phyloP scores from a whole-genome alignment of 2,888 invertebrate genomes.

The Drosophila stalkeri region DNA sequence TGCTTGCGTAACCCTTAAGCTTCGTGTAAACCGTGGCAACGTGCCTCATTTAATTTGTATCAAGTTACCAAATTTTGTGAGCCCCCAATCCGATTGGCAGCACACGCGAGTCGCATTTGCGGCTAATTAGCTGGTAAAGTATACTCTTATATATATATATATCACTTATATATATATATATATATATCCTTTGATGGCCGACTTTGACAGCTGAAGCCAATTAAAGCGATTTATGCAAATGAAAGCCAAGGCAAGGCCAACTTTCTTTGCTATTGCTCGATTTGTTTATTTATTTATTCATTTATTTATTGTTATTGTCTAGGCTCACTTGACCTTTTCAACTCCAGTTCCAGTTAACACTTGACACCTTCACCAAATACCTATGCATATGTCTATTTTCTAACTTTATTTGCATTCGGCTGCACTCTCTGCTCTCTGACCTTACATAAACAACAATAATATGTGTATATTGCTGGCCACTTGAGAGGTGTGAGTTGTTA shows the following conservation, averaged over 20 bases:
- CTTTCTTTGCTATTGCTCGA: conserved; percentile 14
- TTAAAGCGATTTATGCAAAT: conserved; percentile 62
- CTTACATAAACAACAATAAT: conserved; percentile 60
- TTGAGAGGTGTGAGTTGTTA: conserved; percentile 41
- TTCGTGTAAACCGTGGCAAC: conserved; percentile 44
- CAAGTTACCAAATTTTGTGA: conserved; percentile 48
- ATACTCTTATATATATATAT: conserved; percentile 10
- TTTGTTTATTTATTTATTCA: conserved; percentile 10
- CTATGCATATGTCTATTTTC: conserved; percentile 24
- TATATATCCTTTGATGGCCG: conserved; percentile 64
- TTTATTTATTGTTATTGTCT: conserved; percentile 28
- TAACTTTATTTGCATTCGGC: conserved; percentile 62
- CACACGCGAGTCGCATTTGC: conserved; percentile 50
- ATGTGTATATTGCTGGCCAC: conserved; percentile 10
- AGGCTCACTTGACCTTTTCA: conserved; percentile 54
- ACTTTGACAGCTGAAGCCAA: conserved; percentile 50
- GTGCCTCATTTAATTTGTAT: conserved; percentile 60
- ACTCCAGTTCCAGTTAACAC: conserved; percentile 58
- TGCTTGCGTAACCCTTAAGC: conserved; percentile 48
- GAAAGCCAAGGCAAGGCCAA: not conserved
- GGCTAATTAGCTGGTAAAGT: conserved; percentile 65
- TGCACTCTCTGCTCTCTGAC: conserved; percentile 34
- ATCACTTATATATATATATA: conserved; percentile 23
- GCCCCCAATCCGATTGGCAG: conserved; percentile 66
- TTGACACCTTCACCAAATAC: conserved; percentile 55